Evolutionary conservation across 2,797 vertebrate species (phyloP).

Genomic region (Pteropus rufus): DNA sequence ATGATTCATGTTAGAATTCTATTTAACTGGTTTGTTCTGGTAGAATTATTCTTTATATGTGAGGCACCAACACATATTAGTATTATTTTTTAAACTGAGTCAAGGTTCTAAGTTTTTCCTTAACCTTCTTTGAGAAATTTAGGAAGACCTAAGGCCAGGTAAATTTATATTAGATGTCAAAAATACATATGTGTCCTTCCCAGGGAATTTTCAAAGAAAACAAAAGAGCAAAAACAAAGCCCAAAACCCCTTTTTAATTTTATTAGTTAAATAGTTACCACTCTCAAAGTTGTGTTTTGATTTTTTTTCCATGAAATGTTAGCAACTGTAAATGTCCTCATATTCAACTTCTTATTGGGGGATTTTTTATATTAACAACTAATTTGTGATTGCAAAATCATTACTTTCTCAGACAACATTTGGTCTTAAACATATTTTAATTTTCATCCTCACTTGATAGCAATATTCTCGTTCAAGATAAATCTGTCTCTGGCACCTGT

Average conservation of each 20-base stretch:
- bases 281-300: not conserved
- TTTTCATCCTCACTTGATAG: slow-evolving; percentile 50
- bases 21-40: slow-evolving; percentile 3
- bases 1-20: slow-evolving; percentile 60
- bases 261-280: not conserved
- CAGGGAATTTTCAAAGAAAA: slow-evolving; percentile 36
- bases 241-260: not conserved
- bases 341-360: slow-evolving; percentile 37
- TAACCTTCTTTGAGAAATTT: slow-evolving; percentile 39
- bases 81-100: slow-evolving; percentile 41
- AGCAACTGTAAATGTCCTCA: not conserved
- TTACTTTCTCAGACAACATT: slow-evolving; percentile 47
- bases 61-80: not conserved
- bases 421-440: slow-evolving; percentile 24
- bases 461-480: slow-evolving; percentile 47
- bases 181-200: slow-evolving; percentile 6
- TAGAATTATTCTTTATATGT: slow-evolving; percentile 23
- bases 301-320: not conserved
- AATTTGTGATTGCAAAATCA: slow-evolving; percentile 63
- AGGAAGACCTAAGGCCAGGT: not conserved
- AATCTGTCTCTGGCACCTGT: slow-evolving; percentile 61
- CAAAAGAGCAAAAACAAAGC: not conserved
- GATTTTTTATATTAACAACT: slow-evolving; percentile 55
- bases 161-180: not conserved
- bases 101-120: slow-evolving; percentile 32